Percentiles rank a stretch among this genome's conserved stretches.
Evolutionary conservation across 2,797 vertebrate species (phyloP).

Genomic region (Caiman crocodilus): DNA sequence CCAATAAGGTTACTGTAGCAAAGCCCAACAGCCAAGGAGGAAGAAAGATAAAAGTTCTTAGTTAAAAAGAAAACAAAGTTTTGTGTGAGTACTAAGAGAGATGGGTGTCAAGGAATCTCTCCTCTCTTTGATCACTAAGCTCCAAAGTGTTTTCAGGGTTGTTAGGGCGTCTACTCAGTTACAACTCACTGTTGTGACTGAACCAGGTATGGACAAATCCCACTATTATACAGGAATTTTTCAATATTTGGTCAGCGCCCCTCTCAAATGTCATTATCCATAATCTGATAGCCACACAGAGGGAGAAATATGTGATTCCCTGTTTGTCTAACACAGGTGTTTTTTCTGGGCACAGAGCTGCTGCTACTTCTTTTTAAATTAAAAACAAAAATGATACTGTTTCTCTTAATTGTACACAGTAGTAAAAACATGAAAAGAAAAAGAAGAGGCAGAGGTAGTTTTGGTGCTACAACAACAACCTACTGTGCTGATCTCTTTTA

Average conservation of each 20-base stretch:
- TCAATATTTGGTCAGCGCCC: neutral
- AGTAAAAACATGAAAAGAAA: neutral
- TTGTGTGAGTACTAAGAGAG: accelerated
- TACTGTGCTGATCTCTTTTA: neutral
- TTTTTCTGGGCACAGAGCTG: neutral
- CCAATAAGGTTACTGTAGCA: neutral
- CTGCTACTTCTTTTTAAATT: neutral
- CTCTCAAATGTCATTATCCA: accelerated
- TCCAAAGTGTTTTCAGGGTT: neutral
- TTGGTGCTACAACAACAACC: neutral
- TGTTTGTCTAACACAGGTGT: neutral
- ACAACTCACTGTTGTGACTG: neutral
- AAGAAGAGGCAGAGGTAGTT: neutral
- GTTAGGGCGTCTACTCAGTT: neutral
- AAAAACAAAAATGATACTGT: neutral
- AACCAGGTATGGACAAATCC: neutral
- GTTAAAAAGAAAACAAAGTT: neutral
- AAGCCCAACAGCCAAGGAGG: neutral
- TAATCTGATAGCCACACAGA: neutral
- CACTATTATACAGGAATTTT: accelerated
- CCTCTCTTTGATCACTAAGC: accelerated
- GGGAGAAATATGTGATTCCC: neutral
- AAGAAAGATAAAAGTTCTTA: neutral
- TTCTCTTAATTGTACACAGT: neutral
- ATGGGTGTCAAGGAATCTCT: neutral